Conservation (phyloP, 1,140 invertebrate genomes). For the Hylyphantes graminicola region DNA sequence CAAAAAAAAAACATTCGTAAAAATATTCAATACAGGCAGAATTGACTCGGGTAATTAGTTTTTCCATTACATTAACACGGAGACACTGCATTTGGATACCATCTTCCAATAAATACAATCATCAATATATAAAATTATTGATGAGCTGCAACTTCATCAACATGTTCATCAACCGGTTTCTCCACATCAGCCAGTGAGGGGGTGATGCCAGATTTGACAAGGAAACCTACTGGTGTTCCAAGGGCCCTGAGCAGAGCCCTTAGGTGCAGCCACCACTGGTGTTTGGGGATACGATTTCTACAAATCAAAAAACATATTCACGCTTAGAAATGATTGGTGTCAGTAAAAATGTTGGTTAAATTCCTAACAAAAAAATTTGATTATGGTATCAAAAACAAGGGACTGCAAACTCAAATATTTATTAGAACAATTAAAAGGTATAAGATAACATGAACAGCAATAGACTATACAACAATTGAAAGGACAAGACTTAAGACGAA, state of each 20-base stretch:
- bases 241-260: slow-evolving; percentile 57
- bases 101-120: not conserved
- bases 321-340: no score
- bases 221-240: slow-evolving; percentile 59
- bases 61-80: not conserved
- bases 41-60: no score
- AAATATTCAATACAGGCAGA: no score
- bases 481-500: no score
- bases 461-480: no score
- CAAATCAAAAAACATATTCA: slow-evolving; percentile 23
- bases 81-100: not conserved
- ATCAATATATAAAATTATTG: slow-evolving; percentile 10
- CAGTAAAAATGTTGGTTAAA: no score
- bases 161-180: slow-evolving; percentile 52
- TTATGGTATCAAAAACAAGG: no score
- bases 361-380: no score
- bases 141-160: slow-evolving; percentile 56
- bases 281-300: slow-evolving; percentile 61
- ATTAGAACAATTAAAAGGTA: no score
- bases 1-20: no score
- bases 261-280: slow-evolving; percentile 62
- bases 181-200: slow-evolving; percentile 55
- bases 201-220: slow-evolving; percentile 55
- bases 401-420: no score
- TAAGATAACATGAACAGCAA: no score